These are phyloP conservation scores for Odontothrips loti DNA, from an alignment of 2,888 invertebrate species.

Conservation along the genomic window DNA sequence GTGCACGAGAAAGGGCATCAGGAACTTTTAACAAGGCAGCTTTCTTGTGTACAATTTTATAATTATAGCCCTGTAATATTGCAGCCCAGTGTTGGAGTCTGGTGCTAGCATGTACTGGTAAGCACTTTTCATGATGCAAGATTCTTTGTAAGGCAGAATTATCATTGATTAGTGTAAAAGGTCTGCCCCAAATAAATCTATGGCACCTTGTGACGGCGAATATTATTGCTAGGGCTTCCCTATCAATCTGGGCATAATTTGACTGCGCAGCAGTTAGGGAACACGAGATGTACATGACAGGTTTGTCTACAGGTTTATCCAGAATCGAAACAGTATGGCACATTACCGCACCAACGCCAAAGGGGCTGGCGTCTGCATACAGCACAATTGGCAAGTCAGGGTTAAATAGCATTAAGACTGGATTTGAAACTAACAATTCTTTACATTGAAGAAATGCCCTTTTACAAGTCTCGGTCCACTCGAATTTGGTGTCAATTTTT, in stretches of 20 bases:
- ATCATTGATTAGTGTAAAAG: conserved; percentile 28
- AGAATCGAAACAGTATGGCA: neutral
- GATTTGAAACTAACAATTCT: neutral
- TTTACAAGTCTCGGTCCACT: neutral
- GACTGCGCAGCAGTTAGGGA: neutral
- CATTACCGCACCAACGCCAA: neutral
- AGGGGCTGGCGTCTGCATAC: neutral
- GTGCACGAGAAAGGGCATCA: neutral
- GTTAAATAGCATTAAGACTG: neutral
- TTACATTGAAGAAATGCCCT: neutral
- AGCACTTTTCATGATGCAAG: neutral
- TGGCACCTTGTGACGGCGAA: neutral
- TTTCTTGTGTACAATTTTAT: neutral
- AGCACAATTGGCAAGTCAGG: neutral
- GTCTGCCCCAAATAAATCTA: conserved; percentile 24
- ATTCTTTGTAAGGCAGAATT: conserved; percentile 28
- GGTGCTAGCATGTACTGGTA: neutral
- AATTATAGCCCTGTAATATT: conserved; percentile 1
- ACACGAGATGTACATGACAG: neutral
- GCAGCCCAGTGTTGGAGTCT: conserved; percentile 22
- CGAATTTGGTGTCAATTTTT: neutral
- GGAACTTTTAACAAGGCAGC: neutral
- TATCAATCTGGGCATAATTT: neutral
- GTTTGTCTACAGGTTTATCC: conserved; percentile 4
- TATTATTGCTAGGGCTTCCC: neutral